Evolutionary conservation across 2,113 vertebrate species (phyloP).

Genomic region (Cygnus atratus): DNA sequence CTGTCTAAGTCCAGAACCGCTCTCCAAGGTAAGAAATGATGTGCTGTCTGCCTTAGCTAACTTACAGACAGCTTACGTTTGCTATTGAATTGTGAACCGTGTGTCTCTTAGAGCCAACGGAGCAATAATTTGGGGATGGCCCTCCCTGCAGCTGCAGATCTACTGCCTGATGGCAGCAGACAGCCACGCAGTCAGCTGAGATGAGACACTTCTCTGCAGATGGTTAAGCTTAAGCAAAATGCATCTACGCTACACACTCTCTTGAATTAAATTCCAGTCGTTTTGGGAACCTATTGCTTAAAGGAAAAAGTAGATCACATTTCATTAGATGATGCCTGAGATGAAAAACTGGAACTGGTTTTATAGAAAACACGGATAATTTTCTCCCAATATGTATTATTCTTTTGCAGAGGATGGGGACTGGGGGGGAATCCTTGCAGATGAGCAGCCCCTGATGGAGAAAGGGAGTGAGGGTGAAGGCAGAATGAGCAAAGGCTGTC

Average conservation of each 20-base stretch:
- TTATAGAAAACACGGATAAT: not conserved
- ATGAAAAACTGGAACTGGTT: not conserved
- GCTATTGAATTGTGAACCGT: not conserved
- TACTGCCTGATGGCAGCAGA: not conserved
- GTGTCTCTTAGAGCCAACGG: not conserved
- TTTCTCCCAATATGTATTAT: not conserved
- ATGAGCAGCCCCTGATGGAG: not conserved
- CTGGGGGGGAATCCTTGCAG: not conserved
- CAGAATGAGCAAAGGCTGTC: not conserved
- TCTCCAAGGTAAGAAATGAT: not conserved
- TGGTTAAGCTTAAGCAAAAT: constrained; percentile 54
- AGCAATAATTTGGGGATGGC: not conserved
- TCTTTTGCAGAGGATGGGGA: not conserved
- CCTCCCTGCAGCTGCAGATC: not conserved
- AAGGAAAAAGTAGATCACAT: constrained; percentile 44
- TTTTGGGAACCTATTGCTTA: constrained; percentile 21
- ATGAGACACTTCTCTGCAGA: constrained; percentile 25
- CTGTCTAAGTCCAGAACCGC: not conserved
- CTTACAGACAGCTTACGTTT: not conserved
- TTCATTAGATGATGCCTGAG: constrained; percentile 32
- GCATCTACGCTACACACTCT: not conserved
- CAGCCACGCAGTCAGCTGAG: not conserved
- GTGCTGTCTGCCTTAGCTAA: not conserved
- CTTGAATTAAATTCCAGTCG: constrained; percentile 20
- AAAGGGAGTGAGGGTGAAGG: not conserved